A percentile compares a stretch with the other conserved stretches of the same genome.
These are phyloP conservation scores for Amphipoea lucens DNA, from an alignment of 2,888 invertebrate species.

Conservation along the genomic window DNA sequence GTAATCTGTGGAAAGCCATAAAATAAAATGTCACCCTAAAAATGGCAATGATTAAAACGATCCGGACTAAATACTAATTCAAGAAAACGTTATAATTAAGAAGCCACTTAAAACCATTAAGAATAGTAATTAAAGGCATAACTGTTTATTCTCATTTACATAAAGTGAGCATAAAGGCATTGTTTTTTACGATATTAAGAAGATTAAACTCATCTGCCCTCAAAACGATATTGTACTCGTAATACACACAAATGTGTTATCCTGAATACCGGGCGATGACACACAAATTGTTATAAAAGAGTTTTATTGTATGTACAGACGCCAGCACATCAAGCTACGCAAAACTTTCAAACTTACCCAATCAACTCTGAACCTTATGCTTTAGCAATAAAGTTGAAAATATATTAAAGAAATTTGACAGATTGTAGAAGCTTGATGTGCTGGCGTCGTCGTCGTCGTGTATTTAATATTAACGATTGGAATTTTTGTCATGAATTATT, in stretches of 20 bases:
- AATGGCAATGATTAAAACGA: neutral
- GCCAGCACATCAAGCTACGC: no score
- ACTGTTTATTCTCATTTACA: slow-evolving; percentile 13
- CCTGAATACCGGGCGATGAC: slow-evolving; percentile 41
- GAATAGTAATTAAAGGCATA: slow-evolving; percentile 4
- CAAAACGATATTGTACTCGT: slow-evolving; percentile 31
- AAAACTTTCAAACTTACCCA: no score
- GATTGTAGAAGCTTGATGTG: no score
- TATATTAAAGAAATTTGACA: no score
- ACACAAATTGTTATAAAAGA: slow-evolving; percentile 2
- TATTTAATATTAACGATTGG: slow-evolving; percentile 19
- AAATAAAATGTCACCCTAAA: no score
- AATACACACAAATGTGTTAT: slow-evolving; percentile 22
- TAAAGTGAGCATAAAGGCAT: neutral
- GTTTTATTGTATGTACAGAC: neutral
- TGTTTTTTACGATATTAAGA: slow-evolving; percentile 14
- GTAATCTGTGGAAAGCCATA: neutral
- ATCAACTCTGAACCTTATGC: no score
- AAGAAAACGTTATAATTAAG: neutral
- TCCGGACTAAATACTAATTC: neutral
- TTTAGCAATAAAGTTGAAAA: no score
- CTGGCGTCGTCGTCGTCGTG: neutral
- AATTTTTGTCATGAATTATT: slow-evolving; percentile 13
- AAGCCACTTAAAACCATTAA: neutral
- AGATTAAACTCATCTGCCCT: slow-evolving; percentile 43